A percentile compares a stretch with the other conserved stretches of the same genome.
These are phyloP conservation scores for Petroica traversi DNA, from an alignment of 2,113 vertebrate genomes.

Conservation along the genomic window DNA sequence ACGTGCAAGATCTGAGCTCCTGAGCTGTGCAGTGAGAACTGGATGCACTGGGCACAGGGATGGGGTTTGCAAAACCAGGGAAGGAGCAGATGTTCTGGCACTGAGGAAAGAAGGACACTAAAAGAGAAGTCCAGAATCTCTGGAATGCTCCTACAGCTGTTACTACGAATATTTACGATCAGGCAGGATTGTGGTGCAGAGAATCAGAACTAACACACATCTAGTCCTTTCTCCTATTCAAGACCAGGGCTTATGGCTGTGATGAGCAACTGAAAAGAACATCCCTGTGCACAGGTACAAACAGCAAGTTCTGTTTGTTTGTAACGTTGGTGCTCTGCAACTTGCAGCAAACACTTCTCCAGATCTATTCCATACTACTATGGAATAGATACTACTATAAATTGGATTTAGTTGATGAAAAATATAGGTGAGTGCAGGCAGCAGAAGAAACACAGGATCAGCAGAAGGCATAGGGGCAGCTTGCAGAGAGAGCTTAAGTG, in stretches of 20 bases:
- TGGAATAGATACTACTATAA: no score
- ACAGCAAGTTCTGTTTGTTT: neutral
- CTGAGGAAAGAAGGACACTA: neutral
- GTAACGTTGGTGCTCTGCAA: neutral
- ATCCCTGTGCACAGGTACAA: neutral
- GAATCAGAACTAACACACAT: neutral
- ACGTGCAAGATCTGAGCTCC: neutral
- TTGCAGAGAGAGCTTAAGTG: neutral
- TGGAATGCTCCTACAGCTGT: neutral
- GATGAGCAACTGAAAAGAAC: neutral
- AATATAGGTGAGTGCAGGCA: neutral
- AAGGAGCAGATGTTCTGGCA: neutral
- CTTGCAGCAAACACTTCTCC: neutral
- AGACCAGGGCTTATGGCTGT: neutral
- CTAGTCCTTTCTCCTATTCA: neutral
- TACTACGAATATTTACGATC: neutral
- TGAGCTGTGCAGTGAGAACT: accelerated
- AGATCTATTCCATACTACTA: neutral
- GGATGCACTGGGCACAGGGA: neutral
- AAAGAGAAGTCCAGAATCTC: neutral
- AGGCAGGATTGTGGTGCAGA: neutral
- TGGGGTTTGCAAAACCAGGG: neutral
- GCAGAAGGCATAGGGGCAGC: neutral
- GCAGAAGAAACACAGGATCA: neutral
- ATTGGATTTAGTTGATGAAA: neutral